A percentile compares a stretch with the other conserved stretches of the same genome.
Conservation (phyloP, 2,888 invertebrate species). For the Dryobota labecula region DNA sequence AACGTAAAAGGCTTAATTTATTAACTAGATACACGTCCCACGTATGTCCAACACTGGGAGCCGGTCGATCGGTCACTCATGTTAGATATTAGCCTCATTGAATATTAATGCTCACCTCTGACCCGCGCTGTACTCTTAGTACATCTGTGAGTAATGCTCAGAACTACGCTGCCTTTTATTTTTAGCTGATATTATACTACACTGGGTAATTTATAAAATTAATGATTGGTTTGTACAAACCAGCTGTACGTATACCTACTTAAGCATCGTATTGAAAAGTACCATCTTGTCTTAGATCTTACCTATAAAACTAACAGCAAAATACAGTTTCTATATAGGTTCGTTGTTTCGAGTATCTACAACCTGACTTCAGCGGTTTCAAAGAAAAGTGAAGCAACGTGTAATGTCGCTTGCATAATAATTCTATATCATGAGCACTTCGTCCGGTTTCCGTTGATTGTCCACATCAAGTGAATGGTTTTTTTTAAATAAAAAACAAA, state of each 20-base stretch:
- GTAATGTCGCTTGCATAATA: conserved; percentile 3
- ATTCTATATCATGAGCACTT: conserved; percentile 10
- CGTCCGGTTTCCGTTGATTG: conserved; percentile 41
- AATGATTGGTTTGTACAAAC: conserved; percentile 40
- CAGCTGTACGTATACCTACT: background rate
- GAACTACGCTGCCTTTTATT: conserved; percentile 57
- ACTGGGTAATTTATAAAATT: conserved; percentile 46
- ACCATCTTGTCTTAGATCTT: conserved; percentile 4
- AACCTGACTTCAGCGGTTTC: background rate
- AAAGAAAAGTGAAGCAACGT: background rate
- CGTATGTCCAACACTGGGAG: conserved; percentile 68
- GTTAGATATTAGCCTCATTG: conserved; percentile 65
- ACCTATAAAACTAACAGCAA: background rate
- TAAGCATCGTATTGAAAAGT: background rate
- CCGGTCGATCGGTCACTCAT: conserved; percentile 68
- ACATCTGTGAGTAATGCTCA: conserved; percentile 55
- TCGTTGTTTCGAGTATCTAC: background rate
- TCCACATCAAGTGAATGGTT: background rate
- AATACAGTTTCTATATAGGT: background rate
- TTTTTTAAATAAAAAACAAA: background rate
- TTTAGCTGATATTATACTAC: conserved; percentile 44
- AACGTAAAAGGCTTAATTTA: conserved; percentile 11
- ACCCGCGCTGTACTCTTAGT: conserved; percentile 50
- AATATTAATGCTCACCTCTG: conserved; percentile 71
- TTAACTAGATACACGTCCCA: conserved; percentile 24